A percentile compares a stretch with the other conserved stretches of the same genome.
phyloP scores from a whole-genome alignment of 2,888 invertebrate species.

The Ditylenchus weischeri region DNA sequence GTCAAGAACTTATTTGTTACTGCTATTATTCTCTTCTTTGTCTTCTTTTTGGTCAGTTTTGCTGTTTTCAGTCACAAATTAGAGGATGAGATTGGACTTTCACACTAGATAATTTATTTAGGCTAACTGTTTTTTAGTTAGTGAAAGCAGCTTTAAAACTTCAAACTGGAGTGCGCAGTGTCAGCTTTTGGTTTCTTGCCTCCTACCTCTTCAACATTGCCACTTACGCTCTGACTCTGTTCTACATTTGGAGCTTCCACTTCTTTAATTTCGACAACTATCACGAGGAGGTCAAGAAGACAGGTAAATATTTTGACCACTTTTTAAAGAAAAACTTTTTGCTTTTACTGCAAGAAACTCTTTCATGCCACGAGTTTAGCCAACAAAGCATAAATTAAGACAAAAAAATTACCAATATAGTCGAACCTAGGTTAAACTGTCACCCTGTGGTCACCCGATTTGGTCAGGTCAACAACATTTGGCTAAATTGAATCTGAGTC shows the following conservation, averaged over 20 bases:
- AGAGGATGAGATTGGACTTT: too few relatives aligned
- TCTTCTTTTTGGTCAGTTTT: conserved; percentile 45
- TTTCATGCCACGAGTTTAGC: too few relatives aligned
- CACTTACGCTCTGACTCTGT: conserved; percentile 48
- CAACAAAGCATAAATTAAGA: too few relatives aligned
- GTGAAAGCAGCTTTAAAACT: conserved; percentile 50
- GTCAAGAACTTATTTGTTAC: conserved; percentile 45
- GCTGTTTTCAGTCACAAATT: neutral
- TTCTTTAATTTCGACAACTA: conserved; percentile 54
- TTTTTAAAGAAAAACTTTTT: neutral
- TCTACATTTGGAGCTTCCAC: conserved; percentile 50
- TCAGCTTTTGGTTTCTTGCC: conserved; percentile 50
- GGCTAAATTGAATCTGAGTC: too few relatives aligned
- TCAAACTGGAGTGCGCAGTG: conserved; percentile 25
- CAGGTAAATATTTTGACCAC: neutral
- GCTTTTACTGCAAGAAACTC: too few relatives aligned
- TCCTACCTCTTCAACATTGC: conserved; percentile 48
- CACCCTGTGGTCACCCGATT: too few relatives aligned
- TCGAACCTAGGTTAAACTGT: too few relatives aligned
- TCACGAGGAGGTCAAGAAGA: conserved; percentile 43
- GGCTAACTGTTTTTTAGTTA: conserved; percentile 36
- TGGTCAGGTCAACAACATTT: too few relatives aligned
- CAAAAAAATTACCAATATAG: too few relatives aligned
- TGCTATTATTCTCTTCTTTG: conserved; percentile 42
- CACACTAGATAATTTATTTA: too few relatives aligned